Evolutionary conservation across 2,888 invertebrate species (phyloP), one percentile per base, ranked within the genome.

Genomic region (Smittia aterrima): DNA sequence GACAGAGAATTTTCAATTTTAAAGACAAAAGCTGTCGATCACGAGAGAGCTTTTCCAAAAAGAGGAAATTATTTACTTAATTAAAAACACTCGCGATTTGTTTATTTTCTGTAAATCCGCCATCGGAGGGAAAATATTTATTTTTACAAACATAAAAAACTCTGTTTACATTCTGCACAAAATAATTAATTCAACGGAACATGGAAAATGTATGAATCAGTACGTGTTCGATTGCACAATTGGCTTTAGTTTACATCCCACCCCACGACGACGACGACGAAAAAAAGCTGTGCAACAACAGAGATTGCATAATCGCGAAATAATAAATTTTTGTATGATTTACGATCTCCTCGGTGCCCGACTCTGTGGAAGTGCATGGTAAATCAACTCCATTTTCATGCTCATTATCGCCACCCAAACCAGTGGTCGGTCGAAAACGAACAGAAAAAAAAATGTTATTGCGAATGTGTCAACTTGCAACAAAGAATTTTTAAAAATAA

Each of bases 131-230:
- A 11, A 47, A 47, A 47, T 11, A 47, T n/a, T 47, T n/a, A 11
- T 47, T 47, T 6, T 32, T n/a, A 47, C 16, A 47, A 47, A 47
- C 47, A 47, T 47, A 47, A 47, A 47, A 47, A 47, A 47, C 16
- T 47, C 47, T 47, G 47, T 47, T 47, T 47, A 47, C 47, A 47
- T 47, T 47, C 47, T 16, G n/a, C 62, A 62, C 25, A 62, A 62
- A n/a, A 62, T 54, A 62, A 62, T 25, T 22, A 62, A 62, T 24
- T 62, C 62, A 62, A 62, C 24, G 25, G 62, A 62, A 6, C 16
- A 9, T 11, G 38, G 4, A 47, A 32, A 32, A 32, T 32, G 3
- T 32, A 32, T 32, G 32, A 32, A 32, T 32, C 47, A 47, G 47
- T 47, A 47, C 47, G 16, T 47, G 47, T n/a, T 47, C 47, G 47